Conservation (phyloP, 2,888 invertebrate species). For the Drosophila neotestacea region DNA sequence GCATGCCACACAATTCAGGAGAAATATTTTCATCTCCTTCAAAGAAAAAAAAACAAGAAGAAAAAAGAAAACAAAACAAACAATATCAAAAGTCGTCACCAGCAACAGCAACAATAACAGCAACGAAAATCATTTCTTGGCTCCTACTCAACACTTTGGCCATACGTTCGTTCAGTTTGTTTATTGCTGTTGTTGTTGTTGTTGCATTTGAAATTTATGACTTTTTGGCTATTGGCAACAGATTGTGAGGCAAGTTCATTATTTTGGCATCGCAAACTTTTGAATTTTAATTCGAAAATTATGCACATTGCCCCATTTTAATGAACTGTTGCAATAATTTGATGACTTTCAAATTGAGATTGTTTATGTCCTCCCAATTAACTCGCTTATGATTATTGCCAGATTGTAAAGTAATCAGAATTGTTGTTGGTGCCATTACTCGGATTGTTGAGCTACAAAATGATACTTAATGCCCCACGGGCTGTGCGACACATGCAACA, state of each 20-base stretch:
- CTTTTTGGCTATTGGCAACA: slow-evolving; percentile 81
- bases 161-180: slow-evolving; percentile 39
- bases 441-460: slow-evolving; percentile 18
- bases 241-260: slow-evolving; percentile 74
- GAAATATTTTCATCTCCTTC: slow-evolving; percentile 29
- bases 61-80: slow-evolving; percentile 6
- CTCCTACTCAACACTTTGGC: slow-evolving; percentile 54
- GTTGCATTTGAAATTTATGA: slow-evolving; percentile 74
- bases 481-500: slow-evolving; percentile 36
- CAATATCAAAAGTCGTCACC: slow-evolving; percentile 35
- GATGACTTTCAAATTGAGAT: slow-evolving; percentile 43
- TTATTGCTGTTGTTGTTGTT: slow-evolving; percentile 35
- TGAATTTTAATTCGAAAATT: slow-evolving; percentile 78
- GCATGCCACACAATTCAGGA: slow-evolving; percentile 66
- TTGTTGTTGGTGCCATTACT: slow-evolving; percentile 3
- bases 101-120: slow-evolving; percentile 14
- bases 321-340: slow-evolving; percentile 65
- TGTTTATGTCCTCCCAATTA: slow-evolving; percentile 51
- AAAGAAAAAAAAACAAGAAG: neutral
- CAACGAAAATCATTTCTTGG: slow-evolving; percentile 55
- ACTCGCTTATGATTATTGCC: slow-evolving; percentile 32
- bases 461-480: slow-evolving; percentile 16
- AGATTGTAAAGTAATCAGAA: slow-evolving; percentile 39
- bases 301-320: slow-evolving; percentile 71
- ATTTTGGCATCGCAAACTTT: slow-evolving; percentile 75